Conservation (phyloP, 2,797 vertebrate genomes). For the Botia kubotai region DNA sequence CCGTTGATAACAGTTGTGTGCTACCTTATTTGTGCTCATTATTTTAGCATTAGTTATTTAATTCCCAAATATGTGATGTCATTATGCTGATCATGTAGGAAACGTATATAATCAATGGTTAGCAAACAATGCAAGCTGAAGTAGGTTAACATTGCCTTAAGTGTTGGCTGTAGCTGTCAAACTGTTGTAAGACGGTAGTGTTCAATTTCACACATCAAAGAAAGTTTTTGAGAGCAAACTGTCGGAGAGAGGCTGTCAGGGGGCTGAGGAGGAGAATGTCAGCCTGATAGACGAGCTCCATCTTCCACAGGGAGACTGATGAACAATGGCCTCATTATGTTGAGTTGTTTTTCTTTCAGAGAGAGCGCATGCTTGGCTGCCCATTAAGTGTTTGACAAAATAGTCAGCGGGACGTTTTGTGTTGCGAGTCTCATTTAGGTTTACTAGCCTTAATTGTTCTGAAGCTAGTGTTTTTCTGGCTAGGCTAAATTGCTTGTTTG, state of each 20-base stretch:
- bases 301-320: constrained; percentile 31
- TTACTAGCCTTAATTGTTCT: constrained; percentile 1
- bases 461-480: background rate
- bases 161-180: constrained; percentile 10
- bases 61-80: background rate
- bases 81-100: background rate
- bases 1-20: too few relatives aligned
- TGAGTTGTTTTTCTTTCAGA: constrained; percentile 10
- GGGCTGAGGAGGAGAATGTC: constrained; percentile 18
- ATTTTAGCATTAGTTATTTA: background rate
- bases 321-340: constrained; percentile 42
- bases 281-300: constrained; percentile 30
- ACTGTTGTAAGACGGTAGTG: background rate
- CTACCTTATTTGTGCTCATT: background rate
- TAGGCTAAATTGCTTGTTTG: background rate
- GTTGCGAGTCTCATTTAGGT: background rate
- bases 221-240: constrained; percentile 19
- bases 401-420: constrained; percentile 5
- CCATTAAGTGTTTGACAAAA: constrained; percentile 41
- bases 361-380: constrained; percentile 37
- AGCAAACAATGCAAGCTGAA: background rate
- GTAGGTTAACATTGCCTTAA: background rate
- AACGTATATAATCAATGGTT: background rate
- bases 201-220: constrained; percentile 22
- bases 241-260: constrained; percentile 20